Conservation (phyloP, 2,888 invertebrate genomes). For the Pristionchus exspectatus region DNA sequence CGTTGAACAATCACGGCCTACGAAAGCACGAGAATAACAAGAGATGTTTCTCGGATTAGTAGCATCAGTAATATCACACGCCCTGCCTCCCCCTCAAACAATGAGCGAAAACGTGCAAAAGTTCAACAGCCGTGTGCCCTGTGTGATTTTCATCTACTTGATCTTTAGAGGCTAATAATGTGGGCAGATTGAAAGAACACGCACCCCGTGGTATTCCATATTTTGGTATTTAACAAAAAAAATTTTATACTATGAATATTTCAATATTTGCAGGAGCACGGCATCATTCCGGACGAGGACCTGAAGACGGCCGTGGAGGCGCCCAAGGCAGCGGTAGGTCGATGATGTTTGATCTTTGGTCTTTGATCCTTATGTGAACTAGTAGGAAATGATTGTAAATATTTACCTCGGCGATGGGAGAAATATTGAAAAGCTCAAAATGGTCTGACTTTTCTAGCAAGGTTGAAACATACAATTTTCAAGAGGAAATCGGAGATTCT, state of each 20-base stretch:
- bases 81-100: background rate
- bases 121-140: background rate
- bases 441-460: background rate
- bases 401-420: background rate
- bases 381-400: background rate
- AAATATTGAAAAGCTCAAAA: background rate
- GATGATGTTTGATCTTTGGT: background rate
- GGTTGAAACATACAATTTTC: background rate
- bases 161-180: background rate
- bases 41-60: background rate
- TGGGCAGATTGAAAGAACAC: too few species aligned
- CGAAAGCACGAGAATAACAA: background rate
- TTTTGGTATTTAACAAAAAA: background rate
- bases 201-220: too few species aligned
- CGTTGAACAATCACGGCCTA: background rate
- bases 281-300: slow-evolving; percentile 21
- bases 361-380: background rate
- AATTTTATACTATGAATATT: background rate
- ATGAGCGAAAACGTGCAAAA: background rate
- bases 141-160: background rate
- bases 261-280: slow-evolving; percentile 9
- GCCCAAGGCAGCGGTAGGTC: background rate
- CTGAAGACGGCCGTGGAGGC: background rate
- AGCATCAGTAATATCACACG: background rate
- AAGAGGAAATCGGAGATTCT: background rate